phyloP scores from a whole-genome alignment of 2,888 invertebrate genomes.

The Phaonia tiefii region DNA sequence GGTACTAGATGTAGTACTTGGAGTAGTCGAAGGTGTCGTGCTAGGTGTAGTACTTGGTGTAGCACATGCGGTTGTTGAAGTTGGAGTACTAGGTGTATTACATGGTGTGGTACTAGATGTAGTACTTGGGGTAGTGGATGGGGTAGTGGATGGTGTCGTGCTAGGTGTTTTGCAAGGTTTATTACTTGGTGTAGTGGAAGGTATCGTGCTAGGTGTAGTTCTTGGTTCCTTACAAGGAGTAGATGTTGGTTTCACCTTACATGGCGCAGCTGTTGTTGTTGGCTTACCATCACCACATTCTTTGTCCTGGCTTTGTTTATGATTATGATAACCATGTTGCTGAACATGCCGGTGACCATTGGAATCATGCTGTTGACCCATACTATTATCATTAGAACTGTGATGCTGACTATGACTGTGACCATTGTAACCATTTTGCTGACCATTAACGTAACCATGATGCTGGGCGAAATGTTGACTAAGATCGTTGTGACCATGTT shows the following conservation, averaged over 20 bases:
- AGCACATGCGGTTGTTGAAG: background rate
- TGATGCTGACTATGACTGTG: too few species aligned
- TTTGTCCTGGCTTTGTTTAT: background rate
- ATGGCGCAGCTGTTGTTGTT: background rate
- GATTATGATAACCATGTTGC: background rate
- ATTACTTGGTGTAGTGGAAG: background rate
- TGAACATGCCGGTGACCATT: too few species aligned
- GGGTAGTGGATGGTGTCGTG: background rate
- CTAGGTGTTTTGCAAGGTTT: background rate
- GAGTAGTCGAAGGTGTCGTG: background rate
- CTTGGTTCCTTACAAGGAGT: background rate
- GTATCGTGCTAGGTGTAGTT: slow-evolving; percentile 15
- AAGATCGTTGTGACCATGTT: too few species aligned
- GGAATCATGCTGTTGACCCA: too few species aligned
- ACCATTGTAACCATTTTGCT: too few species aligned
- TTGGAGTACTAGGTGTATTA: background rate
- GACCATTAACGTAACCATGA: too few species aligned
- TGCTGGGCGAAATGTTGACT: too few species aligned
- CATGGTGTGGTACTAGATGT: background rate
- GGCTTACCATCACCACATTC: background rate
- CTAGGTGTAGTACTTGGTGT: background rate
- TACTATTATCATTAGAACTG: too few species aligned
- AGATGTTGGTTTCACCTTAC: background rate
- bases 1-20: background rate
- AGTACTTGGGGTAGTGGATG: slow-evolving; percentile 1